phyloP scores from a whole-genome alignment of 2,797 vertebrate species.

The Pachyuromys duprasi region DNA sequence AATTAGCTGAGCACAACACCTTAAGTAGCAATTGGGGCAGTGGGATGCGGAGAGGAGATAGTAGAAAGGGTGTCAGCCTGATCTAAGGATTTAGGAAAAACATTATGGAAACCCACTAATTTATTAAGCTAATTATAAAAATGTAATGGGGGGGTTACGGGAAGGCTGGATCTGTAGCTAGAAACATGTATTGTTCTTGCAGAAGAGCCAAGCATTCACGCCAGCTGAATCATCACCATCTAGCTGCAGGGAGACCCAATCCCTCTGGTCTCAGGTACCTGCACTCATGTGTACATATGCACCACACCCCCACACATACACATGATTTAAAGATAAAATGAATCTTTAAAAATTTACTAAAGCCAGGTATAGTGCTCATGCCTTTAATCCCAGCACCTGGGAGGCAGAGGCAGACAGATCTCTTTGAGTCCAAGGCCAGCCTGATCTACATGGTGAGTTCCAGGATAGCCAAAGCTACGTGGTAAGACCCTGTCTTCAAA shows the following conservation, averaged over 20 bases:
- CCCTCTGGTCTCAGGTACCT: neutral
- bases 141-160: neutral
- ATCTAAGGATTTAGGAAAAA: neutral
- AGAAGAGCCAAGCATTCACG: too few species aligned
- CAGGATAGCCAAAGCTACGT: neutral
- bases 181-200: neutral
- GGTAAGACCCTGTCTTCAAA: neutral
- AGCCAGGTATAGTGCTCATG: neutral
- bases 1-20: neutral
- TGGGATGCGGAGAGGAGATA: too few species aligned
- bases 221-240: neutral
- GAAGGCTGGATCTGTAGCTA: neutral
- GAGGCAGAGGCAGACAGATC: neutral
- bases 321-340: neutral
- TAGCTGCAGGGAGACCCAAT: neutral
- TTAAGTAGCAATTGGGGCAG: neutral
- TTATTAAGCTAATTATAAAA: neutral
- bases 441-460: neutral
- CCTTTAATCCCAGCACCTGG: neutral
- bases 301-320: neutral
- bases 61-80: neutral
- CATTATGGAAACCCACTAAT: neutral
- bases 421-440: neutral
- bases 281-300: neutral
- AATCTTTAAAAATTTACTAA: neutral